Evolutionary conservation across 2,888 invertebrate genomes (phyloP).

Genomic region (Clusia tigrina): DNA sequence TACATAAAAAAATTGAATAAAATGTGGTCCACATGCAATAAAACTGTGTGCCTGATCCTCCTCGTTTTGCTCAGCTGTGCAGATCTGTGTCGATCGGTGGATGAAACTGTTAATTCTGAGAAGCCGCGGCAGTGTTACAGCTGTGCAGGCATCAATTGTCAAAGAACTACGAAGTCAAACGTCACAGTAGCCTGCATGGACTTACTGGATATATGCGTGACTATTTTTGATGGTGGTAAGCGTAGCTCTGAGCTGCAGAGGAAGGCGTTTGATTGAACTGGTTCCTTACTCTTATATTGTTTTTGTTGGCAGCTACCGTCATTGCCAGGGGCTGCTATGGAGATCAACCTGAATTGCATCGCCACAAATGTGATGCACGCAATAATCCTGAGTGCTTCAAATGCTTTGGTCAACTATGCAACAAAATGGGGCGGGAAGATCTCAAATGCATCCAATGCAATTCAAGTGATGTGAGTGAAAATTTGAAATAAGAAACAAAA

Average conservation of each 20-base stretch:
- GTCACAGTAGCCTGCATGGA: conserved; percentile 46
- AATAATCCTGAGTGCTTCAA: conserved; percentile 47
- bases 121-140: conserved; percentile 46
- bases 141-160: conserved; percentile 58
- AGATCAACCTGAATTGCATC: conserved; percentile 42
- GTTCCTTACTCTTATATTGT: neutral
- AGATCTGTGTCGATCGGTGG: too few relatives aligned
- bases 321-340: conserved; percentile 52
- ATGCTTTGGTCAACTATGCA: conserved; percentile 53
- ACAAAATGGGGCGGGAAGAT: conserved; percentile 50
- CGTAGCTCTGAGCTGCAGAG: conserved; percentile 3
- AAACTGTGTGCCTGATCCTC: conserved; percentile 13
- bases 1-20: conserved; percentile 16
- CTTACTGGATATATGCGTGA: conserved; percentile 56
- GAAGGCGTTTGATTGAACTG: neutral
- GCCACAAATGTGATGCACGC: conserved; percentile 45
- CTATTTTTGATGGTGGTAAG: conserved; percentile 54
- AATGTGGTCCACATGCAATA: conserved; percentile 29
- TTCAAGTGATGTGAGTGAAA: conserved; percentile 45
- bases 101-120: conserved; percentile 30
- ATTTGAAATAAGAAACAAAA: too few relatives aligned
- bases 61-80: conserved; percentile 33
- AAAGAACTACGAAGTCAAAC: conserved; percentile 44
- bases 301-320: conserved; percentile 43
- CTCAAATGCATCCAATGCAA: conserved; percentile 54